A percentile compares a stretch with the other conserved stretches of the same genome.
phyloP scores from a whole-genome alignment of 2,113 vertebrate genomes.

The Neopipo cinnamomea region DNA sequence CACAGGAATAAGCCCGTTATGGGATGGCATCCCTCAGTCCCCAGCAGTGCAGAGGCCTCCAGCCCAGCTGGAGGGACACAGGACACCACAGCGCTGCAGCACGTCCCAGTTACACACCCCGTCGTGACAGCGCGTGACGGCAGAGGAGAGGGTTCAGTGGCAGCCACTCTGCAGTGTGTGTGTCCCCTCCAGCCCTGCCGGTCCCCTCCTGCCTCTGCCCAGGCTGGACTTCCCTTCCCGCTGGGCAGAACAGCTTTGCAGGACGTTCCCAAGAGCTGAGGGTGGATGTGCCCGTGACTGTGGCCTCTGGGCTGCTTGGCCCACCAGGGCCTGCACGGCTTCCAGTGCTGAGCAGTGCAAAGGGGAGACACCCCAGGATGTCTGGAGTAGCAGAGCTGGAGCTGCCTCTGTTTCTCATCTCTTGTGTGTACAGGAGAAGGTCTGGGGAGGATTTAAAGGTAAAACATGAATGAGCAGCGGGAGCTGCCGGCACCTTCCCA shows the following conservation, averaged over 20 bases:
- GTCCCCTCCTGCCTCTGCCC: background rate
- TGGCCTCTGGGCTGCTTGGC: background rate
- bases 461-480: background rate
- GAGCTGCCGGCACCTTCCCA: background rate
- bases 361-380: background rate
- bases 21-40: background rate
- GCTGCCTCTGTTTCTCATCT: background rate
- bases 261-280: background rate
- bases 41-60: background rate
- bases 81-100: background rate
- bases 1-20: conserved; percentile 1
- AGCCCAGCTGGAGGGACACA: background rate
- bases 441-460: background rate
- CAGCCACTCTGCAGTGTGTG: background rate
- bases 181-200: background rate
- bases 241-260: background rate
- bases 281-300: fast-evolving
- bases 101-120: background rate
- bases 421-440: background rate
- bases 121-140: background rate
- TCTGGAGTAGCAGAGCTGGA: background rate
- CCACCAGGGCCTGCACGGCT: background rate
- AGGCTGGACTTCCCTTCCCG: fast-evolving
- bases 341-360: background rate
- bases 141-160: conserved; percentile 35